Evolutionary conservation across 2,797 vertebrate species (phyloP).

Genomic region (Monodelphis domestica): DNA sequence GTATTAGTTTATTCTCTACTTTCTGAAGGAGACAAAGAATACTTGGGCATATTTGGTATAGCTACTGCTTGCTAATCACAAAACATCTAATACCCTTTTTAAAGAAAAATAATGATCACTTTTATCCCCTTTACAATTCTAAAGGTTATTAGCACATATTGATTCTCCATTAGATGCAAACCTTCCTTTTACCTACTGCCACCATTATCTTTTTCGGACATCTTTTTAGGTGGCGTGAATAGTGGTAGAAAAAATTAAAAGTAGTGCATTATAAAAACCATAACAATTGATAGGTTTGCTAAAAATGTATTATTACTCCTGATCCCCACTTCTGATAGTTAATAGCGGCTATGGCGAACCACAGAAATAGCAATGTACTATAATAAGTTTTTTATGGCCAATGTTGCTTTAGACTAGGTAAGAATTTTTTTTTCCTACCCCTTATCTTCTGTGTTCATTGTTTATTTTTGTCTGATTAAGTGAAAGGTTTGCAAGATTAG

Average conservation of each 20-base stretch:
- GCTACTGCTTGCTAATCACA: neutral
- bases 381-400: conserved; percentile 16
- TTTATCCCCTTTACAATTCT: neutral
- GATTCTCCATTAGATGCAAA: neutral
- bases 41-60: neutral
- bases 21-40: neutral
- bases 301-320: neutral
- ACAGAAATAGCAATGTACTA: neutral
- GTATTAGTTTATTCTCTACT: neutral
- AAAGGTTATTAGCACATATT: neutral
- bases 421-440: neutral
- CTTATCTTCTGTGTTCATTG: neutral
- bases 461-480: neutral
- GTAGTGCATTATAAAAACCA: conserved; percentile 42
- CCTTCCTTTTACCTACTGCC: neutral
- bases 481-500: conserved; percentile 10
- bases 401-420: neutral
- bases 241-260: conserved; percentile 20
- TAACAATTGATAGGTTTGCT: conserved; percentile 11
- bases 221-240: conserved; percentile 33
- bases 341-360: conserved; percentile 3
- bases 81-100: neutral
- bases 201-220: neutral
- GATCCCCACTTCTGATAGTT: conserved; percentile 13
- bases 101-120: neutral